Conservation (phyloP, 2,888 invertebrate genomes). For the Gryllus longicercus region DNA sequence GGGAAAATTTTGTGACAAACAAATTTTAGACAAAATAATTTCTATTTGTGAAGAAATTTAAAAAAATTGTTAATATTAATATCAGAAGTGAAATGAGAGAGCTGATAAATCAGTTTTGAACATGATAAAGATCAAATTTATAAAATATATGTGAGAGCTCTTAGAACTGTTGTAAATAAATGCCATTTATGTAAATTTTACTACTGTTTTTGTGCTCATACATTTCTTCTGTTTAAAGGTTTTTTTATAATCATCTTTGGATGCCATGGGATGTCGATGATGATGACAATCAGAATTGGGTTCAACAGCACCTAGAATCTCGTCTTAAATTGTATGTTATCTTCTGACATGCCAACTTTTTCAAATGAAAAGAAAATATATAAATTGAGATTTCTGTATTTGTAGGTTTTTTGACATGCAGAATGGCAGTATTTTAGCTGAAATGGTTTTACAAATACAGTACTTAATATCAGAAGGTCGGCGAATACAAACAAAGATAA, state of each 20-base stretch:
- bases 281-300: constrained; percentile 20
- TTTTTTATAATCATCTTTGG: constrained; percentile 19
- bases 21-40: too few species aligned
- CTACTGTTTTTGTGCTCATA: too few species aligned
- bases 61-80: too few species aligned
- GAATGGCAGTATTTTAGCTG: background rate
- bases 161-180: too few species aligned
- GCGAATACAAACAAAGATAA: background rate
- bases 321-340: constrained; percentile 1
- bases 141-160: too few species aligned
- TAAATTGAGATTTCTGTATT: background rate
- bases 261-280: constrained; percentile 21
- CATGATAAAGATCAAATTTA: too few species aligned
- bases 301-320: background rate
- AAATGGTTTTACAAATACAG: background rate
- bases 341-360: background rate
- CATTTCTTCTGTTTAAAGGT: too few species aligned
- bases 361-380: background rate
- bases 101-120: too few species aligned
- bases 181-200: too few species aligned
- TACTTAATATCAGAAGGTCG: background rate
- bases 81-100: too few species aligned
- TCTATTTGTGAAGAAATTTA: too few species aligned
- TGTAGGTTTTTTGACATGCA: background rate
- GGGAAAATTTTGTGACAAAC: too few species aligned